Evolutionary conservation across 2,113 vertebrate genomes (phyloP), one percentile per base, ranked within the genome.

Genomic region (Paralichthys olivaceus): DNA sequence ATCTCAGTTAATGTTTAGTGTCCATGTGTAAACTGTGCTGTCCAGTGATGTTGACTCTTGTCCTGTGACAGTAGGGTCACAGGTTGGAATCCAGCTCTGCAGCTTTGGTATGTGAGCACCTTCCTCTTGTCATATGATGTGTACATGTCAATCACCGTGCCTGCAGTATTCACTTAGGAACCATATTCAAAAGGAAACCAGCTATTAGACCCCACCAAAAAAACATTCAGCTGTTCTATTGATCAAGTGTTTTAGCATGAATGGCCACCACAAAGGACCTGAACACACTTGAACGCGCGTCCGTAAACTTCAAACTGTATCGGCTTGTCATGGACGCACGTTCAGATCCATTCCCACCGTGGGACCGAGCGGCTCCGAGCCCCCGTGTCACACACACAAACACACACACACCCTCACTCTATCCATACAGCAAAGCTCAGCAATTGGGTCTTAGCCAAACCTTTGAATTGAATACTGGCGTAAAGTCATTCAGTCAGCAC

Each of bases 401-500:
- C 28, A 59, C 28, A 63, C 60, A 78, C 83, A 73, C 64, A 20
- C 68, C 51, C 76, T 14, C 80, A 75, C 77, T 90, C 88, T 84
- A 81, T 86, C 81, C 73, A 82, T 88, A 86, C 81, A 89, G 91
- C 90, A 84, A 70, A 91, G 91, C 90, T 94, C 91, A 93, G 93
- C 93, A 93, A 57, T 88, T 90, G 93, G 92, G 81, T 57, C 83
- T 58, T 45, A 64, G 87, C 92, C 91, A 92, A 81, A 81, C 79
- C 89, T 93, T 90, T 93, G 90, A 93, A 92, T 92, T 91, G 91
- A 93, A 94, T 80, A 88, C 80, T 26, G 86, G 82, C 80, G 79
- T 92, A 85, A 94, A 94, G 89, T 87, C 90, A 87, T 91, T 89
- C 51, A 88, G 93, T 95, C 93, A 93, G 94, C 94, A 94, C 87